Base-by-base conservation (phyloP, 2,888 invertebrate species). In the Halictus ligatus region DNA sequence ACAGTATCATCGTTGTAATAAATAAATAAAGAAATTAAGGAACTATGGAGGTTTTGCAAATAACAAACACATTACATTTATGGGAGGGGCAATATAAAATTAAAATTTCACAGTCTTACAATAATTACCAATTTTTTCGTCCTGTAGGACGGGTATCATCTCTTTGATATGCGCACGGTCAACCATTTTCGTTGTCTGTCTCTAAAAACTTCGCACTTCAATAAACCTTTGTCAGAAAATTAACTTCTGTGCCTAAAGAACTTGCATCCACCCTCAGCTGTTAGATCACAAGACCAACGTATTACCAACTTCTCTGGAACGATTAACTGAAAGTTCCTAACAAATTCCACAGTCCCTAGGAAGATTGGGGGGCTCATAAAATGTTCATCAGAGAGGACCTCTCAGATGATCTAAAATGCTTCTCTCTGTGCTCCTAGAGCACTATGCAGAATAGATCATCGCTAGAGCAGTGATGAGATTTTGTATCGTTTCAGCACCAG, bases 81-180 rank as follows among this genome's bases (percentile, higher is more conserved):
- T 92, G 94, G 94, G 94, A 94, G 94, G 93, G 94, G 94, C 94
- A 86, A 88, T 92, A 90, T 90, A 88, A 92, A 88, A 89, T 78
- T 58, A 71, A 75, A 71, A 85, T 83, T 77, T 80, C 64, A 54
- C 79, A 80, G 54, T 80, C 80, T 67, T 48, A 60, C 75, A 78
- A 84, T 84, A 95, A 96, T 97, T 96, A 98, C 98, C 98, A 94
- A 98, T 98, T 96, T 98, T 98, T 93, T 98, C 98, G 93, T 98
- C 98, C 92, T 98, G 98, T 94, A 98, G 95, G 91, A 97, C 96
- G 81, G 97, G 97, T 89, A 98, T 97, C 85, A 98, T 97, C 93
- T 97, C 97, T 93, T 97, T 97, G 90, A 97, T 97, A 94, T 92
- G 93, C 40, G 93, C 86, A 43, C 94, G 92, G 43, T 93, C 93